Base-by-base conservation (phyloP, 2,888 invertebrate genomes). In the Meandrusa payeni region DNA sequence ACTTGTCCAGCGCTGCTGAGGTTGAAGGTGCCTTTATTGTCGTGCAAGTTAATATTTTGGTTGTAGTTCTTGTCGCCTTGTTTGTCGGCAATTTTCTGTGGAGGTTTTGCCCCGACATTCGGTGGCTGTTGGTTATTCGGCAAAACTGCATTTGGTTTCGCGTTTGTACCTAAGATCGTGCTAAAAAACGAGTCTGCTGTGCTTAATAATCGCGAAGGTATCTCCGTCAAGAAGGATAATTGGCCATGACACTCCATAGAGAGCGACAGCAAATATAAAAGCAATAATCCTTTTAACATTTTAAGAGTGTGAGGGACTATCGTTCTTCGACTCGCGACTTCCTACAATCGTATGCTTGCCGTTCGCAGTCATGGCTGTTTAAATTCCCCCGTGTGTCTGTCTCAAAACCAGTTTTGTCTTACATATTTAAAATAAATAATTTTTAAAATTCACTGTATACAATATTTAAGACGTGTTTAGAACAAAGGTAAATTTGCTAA, bases 11-110 rank as follows among this genome's bases (percentile, higher is more conserved):
- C n/a, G 11, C 41, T 41, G n/a, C 15, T 20, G 3, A 28, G 0
- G 11, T 41, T 41, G 6, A 41, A 22, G 9, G 34, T 28, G 2
- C 41, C 34, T n/a, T 28, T 15, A 13, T 41, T 20, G 1, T 34
- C 34, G 9, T 27, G 13, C 10, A 41, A 10, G 3, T 34, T 41
- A 3, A 34, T 10, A 11, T 41, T 41, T 22, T 34, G 34, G n/a
- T 41, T 33, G 15, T 15, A 15, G 15, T 15, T 15, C 15, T 4
- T 4, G 4, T 15, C 15, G 15, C 15, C 15, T 15, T 15, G 15
- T 15, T 15, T 15, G 4, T 15, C 15, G 4, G 15, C 4, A 6
- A 27, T 17, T 27, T 37, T 27, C 20, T 37, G 37, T 1, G 15
- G 15, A 4, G 15, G 15, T 3, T 2, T 15, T 15, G 15, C 15